Evolutionary conservation across 2,113 vertebrate genomes (phyloP).

Genomic region (Anseranas semipalmata): DNA sequence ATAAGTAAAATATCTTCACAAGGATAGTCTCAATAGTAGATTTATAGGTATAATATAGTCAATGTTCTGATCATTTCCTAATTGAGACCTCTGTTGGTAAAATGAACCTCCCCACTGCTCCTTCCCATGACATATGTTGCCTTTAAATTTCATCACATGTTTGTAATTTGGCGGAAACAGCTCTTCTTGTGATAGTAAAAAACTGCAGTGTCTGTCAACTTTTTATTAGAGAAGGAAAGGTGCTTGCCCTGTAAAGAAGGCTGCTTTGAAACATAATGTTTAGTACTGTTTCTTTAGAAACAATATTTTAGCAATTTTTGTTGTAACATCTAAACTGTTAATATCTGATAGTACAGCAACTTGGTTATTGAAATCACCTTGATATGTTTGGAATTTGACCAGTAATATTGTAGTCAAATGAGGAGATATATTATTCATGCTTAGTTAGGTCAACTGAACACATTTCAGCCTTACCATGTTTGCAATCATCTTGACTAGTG

Average conservation of each 20-base stretch:
- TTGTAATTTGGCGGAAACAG: background rate
- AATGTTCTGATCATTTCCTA: background rate
- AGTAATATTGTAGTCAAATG: conserved; percentile 55
- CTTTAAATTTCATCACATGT: background rate
- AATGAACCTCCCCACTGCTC: background rate
- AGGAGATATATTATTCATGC: conserved; percentile 47
- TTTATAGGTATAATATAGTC: background rate
- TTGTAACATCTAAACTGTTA: background rate
- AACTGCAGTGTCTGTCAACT: background rate
- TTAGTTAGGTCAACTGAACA: conserved; percentile 57
- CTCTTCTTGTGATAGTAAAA: background rate
- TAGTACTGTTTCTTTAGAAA: background rate
- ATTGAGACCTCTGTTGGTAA: background rate
- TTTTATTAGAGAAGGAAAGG: background rate
- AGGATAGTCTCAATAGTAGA: background rate
- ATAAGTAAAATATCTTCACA: background rate
- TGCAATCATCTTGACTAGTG: conserved; percentile 74
- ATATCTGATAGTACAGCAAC: conserved; percentile 5
- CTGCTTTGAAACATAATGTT: conserved; percentile 8
- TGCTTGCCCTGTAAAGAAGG: background rate
- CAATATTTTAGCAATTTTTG: background rate
- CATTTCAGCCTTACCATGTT: conserved; percentile 58
- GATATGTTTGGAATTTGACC: conserved; percentile 52
- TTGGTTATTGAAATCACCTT: conserved; percentile 44
- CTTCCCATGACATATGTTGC: background rate